Evolutionary conservation across 2,113 vertebrate genomes (phyloP), one percentile per base, ranked within the genome.

Genomic region (Poecilia latipinna): DNA sequence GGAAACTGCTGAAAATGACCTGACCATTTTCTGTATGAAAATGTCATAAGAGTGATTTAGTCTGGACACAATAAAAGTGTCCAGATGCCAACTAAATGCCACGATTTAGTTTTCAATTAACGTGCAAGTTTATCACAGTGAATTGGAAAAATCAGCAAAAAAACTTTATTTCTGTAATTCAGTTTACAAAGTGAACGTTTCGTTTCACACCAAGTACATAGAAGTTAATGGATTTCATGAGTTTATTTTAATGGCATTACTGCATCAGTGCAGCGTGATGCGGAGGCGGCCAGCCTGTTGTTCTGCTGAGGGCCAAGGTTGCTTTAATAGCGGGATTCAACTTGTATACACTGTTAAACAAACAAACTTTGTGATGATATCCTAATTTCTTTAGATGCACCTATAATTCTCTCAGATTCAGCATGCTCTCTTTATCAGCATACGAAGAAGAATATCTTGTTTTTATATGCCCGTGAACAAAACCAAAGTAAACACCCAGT

Each of bases 21-120:
- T 90, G 91, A 91, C 88, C 74, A 80, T 74, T 89, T 77, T 82
- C 89, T 92, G 90, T 89, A 91, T 92, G 92, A 87, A 92, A 92
- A 66, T 91, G 91, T 88, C 90, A 91, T 83, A 90, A 89, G 91
- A 84, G 70, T 85, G 76, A 82, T 82, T 85, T 86, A 66, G 71
- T 85, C 90, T 83, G 82, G 81, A 92, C 91, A 87, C 89, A 93
- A 91, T 91, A 91, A 90, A 89, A 78, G 87, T 90, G 83, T 88
- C 86, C 86, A 85, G 88, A 90, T 28, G 28, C 28, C 28, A 28
- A 93, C 92, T 91, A 79, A 68, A 85, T 72, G 74, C 60, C 54
- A 33, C 51, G 33, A 65, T 74, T 44, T 44, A 33, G 28, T 72
- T 74, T 69, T 85, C 68, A 28, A 66, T 60, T 75, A 74, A 68